phyloP scores from a whole-genome alignment of 2,888 invertebrate species.

The Tetanocera ferruginea region DNA sequence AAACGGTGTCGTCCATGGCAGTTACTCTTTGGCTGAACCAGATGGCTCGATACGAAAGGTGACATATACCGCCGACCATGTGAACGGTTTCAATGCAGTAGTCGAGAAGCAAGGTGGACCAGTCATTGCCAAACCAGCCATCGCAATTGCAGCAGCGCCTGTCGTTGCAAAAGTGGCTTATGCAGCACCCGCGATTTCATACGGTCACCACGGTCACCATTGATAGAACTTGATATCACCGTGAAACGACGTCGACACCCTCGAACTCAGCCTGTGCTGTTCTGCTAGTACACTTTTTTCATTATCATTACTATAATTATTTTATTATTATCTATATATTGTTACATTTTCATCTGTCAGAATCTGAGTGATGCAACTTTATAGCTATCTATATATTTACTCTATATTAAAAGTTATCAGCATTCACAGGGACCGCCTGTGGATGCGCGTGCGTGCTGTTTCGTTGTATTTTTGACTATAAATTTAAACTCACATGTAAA shows the following conservation, averaged over 20 bases:
- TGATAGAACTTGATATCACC: not conserved
- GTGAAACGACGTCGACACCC: slow-evolving; percentile 10
- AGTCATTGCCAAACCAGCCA: slow-evolving; percentile 52
- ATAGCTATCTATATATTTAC: not conserved
- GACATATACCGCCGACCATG: slow-evolving; percentile 77
- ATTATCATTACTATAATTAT: slow-evolving; percentile 1
- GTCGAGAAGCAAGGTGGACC: slow-evolving; percentile 71
- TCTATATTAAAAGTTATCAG: not conserved
- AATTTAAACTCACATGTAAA: slow-evolving; percentile 6
- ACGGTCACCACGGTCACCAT: slow-evolving; percentile 50
- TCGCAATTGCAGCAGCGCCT: slow-evolving; percentile 54
- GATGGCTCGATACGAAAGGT: slow-evolving; percentile 76
- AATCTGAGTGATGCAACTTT: slow-evolving; percentile 10
- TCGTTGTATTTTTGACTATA: not conserved
- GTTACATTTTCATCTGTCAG: not conserved
- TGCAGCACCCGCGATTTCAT: slow-evolving; percentile 56
- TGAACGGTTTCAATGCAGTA: slow-evolving; percentile 78
- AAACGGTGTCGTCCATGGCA: slow-evolving; percentile 77
- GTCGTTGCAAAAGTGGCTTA: slow-evolving; percentile 59
- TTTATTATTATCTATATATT: slow-evolving; percentile 45
- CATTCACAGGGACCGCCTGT: not conserved
- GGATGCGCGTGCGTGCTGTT: slow-evolving; percentile 1
- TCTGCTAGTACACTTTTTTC: not conserved
- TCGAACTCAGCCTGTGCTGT: not conserved
- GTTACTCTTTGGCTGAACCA: slow-evolving; percentile 76